phyloP scores from a whole-genome alignment of 2,888 invertebrate species.

The Toxonevra muliebris region DNA sequence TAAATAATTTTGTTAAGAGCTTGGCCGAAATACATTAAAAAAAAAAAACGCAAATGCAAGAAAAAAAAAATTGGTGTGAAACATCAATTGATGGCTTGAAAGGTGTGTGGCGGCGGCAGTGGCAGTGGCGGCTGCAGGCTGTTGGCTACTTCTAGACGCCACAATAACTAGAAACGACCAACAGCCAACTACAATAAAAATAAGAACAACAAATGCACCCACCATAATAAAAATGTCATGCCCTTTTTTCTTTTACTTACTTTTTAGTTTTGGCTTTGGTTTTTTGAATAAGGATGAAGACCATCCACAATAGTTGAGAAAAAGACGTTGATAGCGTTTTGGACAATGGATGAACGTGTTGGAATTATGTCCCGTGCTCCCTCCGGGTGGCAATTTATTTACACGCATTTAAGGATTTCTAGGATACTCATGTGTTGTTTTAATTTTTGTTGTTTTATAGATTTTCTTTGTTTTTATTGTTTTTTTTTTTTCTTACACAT shows the following conservation, averaged over 20 bases:
- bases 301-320: not conserved
- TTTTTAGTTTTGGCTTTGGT: not conserved
- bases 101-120: too few species aligned
- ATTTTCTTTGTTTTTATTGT: conserved; percentile 4
- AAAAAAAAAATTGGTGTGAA: too few species aligned
- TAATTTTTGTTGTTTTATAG: not conserved
- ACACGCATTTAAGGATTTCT: conserved; percentile 21
- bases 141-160: too few species aligned
- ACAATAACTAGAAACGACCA: too few species aligned
- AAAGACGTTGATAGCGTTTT: not conserved
- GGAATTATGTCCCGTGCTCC: conserved; percentile 32
- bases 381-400: conserved; percentile 36
- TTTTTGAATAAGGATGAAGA: conserved; percentile 2
- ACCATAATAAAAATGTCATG: conserved; percentile 39
- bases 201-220: conserved; percentile 8
- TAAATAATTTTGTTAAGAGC: too few species aligned
- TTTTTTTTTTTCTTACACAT: conserved; percentile 4
- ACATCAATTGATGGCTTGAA: too few species aligned
- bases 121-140: too few species aligned
- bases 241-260: conserved; percentile 15
- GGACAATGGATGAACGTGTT: too few species aligned
- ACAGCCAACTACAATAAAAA: not conserved
- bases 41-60: too few species aligned
- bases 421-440: not conserved
- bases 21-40: too few species aligned